A percentile compares a stretch with the other conserved stretches of the same genome.
phyloP scores from a whole-genome alignment of 2,888 invertebrate species.

The Limenitis camilla region DNA sequence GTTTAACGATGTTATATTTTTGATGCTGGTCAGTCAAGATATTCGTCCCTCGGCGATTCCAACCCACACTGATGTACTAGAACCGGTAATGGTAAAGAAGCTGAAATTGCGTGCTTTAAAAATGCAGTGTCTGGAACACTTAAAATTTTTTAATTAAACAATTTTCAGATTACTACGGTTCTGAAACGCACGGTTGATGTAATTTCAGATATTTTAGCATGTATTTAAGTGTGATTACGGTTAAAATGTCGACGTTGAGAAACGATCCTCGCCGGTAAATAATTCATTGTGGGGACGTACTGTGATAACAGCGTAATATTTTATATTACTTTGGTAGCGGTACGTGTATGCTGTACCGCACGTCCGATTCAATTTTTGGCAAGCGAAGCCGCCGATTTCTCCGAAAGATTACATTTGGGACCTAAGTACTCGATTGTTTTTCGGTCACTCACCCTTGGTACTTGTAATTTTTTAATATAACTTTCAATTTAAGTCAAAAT shows the following conservation, averaged over 20 bases:
- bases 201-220: constrained; percentile 18
- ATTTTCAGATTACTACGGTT: constrained; percentile 4
- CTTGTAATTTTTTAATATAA: constrained; percentile 49
- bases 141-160: constrained; percentile 19
- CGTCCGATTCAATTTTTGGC: constrained; percentile 57
- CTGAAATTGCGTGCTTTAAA: constrained; percentile 14
- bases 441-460: constrained; percentile 58
- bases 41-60: too few species aligned
- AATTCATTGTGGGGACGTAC: constrained; percentile 59
- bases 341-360: constrained; percentile 33
- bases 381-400: constrained; percentile 57
- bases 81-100: constrained; percentile 45
- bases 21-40: too few species aligned
- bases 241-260: constrained; percentile 51
- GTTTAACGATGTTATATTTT: too few species aligned
- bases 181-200: constrained; percentile 7
- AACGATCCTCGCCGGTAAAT: constrained; percentile 47
- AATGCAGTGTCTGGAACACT: background rate
- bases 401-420: constrained; percentile 64
- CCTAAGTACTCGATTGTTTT: constrained; percentile 69
- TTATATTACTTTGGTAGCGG: constrained; percentile 42
- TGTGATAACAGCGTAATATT: constrained; percentile 51
- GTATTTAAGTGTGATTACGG: constrained; percentile 32
- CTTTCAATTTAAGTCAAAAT: constrained; percentile 42
- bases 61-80: constrained; percentile 42